Percentiles rank a stretch among this genome's conserved stretches.
Conservation (phyloP, 2,797 vertebrate species). For the Cossypha niveicapilla region DNA sequence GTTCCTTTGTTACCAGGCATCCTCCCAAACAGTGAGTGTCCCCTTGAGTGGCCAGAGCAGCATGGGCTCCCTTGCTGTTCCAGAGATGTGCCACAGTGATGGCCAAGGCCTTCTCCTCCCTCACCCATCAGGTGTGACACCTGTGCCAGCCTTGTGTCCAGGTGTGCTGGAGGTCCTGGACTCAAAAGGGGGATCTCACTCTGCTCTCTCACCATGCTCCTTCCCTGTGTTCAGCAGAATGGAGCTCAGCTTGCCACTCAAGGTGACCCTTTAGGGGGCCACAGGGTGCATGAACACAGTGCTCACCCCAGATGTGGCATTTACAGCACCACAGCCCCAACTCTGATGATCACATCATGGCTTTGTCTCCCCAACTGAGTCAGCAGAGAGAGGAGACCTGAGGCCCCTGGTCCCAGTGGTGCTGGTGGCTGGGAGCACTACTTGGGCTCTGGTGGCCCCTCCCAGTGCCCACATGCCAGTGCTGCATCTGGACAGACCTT, state of each 20-base stretch:
- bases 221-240: neutral
- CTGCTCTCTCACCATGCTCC: fast-evolving
- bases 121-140: neutral
- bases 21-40: fast-evolving
- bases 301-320: fast-evolving
- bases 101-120: neutral
- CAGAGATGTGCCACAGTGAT: neutral
- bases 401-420: neutral
- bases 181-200: neutral
- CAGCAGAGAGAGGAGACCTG: neutral
- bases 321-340: neutral
- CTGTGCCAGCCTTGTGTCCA: neutral
- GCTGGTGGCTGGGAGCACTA: neutral
- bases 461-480: neutral
- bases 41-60: neutral
- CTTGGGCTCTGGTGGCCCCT: neutral
- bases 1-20: neutral
- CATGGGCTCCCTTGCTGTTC: neutral
- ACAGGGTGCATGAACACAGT: fast-evolving
- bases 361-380: neutral
- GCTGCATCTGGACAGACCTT: neutral
- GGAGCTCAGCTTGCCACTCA: neutral
- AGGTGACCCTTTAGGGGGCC: neutral
- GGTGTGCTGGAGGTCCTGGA: neutral
- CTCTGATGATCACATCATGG: fast-evolving